These are phyloP conservation scores for Sus cebifrons DNA, from an alignment of 2,797 vertebrate species.

Conservation along the genomic window DNA sequence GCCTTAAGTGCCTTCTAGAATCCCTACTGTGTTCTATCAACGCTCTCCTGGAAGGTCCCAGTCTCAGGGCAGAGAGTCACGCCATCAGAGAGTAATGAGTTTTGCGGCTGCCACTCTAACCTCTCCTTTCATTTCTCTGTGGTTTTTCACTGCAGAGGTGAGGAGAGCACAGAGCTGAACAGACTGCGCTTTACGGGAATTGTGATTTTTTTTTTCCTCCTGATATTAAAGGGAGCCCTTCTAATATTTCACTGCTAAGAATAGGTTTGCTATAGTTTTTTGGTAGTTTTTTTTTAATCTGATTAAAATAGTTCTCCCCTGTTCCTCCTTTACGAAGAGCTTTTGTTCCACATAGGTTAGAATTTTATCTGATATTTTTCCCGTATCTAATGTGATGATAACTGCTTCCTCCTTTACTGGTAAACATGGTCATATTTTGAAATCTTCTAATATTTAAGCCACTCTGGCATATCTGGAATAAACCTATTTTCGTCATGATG, in stretches of 20 bases:
- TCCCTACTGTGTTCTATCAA: neutral
- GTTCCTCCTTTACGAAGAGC: neutral
- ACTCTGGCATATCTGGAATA: neutral
- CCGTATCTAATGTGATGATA: neutral
- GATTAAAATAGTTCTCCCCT: neutral
- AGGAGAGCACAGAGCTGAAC: neutral
- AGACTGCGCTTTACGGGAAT: neutral
- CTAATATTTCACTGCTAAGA: neutral
- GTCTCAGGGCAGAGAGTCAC: neutral
- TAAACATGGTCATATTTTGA: neutral
- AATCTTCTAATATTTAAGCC: neutral
- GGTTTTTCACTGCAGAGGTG: neutral
- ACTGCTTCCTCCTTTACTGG: neutral
- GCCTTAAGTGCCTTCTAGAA: neutral
- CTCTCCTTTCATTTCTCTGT: neutral
- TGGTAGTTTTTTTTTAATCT: neutral
- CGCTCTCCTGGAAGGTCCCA: neutral
- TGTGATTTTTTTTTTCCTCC: neutral
- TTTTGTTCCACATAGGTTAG: neutral
- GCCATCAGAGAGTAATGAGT: neutral
- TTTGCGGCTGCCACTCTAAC: neutral
- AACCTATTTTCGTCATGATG: neutral
- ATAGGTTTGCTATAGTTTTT: neutral
- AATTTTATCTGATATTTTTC: conserved; percentile 22
- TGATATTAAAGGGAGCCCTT: neutral